Evolutionary conservation across 2,888 invertebrate species (phyloP), one percentile per base, ranked within the genome.

Genomic region (Sinhomidia bicolor): DNA sequence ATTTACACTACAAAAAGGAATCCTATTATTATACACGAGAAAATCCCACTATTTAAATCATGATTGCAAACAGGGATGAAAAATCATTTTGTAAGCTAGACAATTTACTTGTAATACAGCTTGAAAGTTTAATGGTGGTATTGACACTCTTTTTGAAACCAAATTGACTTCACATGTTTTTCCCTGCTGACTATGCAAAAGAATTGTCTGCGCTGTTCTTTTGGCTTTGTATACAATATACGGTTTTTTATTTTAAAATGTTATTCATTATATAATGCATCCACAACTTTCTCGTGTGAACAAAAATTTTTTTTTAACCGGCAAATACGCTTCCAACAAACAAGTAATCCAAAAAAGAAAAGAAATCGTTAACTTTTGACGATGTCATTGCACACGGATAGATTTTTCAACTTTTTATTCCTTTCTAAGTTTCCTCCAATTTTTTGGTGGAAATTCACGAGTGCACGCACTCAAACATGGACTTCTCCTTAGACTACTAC

Each of bases 331-430:
- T 9, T 7, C 17, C 32, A 76, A 9, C 51, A 76, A 47, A 51
- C 76, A 76, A 76, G 47, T 29, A 47, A 29, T 76, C 29, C 51
- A 51, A 26, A n/a, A 74, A 74, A 44, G 74, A 76, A 76, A 76
- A 71, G 68, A 71, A 71, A 71, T 71, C 68, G 68, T 71, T 71
- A 71, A 76, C 76, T 76, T 76, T 51, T 51, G 29, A 47, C 68
- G 20, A 20, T 71, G 68, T 41, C 68, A 71, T 71, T 71, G 36
- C 41, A 71, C 65, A n/a, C 26, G 10, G 12, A 60, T 32, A 65
- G 65, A 65, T 65, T 65, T 65, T 65, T 65, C 65, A 32, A 62
- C 62, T 29, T 62, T 62, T 62, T n/a, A 3, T 10, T 10, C 6
- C 10, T 41, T 47, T 47, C 62, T 29, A 9, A 32, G 29, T 14